Base-by-base conservation (phyloP, 2,888 invertebrate genomes). In the Hermodice carunculata region DNA sequence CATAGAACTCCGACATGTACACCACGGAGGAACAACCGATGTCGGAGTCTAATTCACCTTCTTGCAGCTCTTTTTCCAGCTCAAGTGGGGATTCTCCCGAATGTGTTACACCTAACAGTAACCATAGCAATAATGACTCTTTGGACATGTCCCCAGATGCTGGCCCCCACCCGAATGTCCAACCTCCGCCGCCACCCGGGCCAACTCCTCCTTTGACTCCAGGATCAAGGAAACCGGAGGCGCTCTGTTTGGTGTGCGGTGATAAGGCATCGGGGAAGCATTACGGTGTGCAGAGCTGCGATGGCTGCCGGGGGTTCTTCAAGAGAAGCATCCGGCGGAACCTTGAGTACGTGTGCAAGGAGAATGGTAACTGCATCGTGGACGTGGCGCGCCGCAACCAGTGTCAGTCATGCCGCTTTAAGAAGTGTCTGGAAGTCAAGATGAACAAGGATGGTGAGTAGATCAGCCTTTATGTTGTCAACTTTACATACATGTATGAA, bases 331-430 rank as follows among this genome's bases (percentile, higher is more conserved):
- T 96, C 76, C 89, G 96, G 82, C 79, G 95, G 77, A 94, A 94
- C 84, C 87, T 95, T 79, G 93, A 94, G 83, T 96, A 96, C 87
- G 91, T 94, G 5, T 97, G 97, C 87, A 97, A 96, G 85, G 96
- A 96, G 85, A 92, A 90, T 73, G 93, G 93, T 0, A 89, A 90
- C 0, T 97, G 97, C 81, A 88, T 95, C 3, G 95, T 97, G 24
- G 96, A 97, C 81, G 95, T 96, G 2, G 94, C 94, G 0, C 89
- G 96, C 54, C 88, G 96, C 54, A 97, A 97, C 87, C 96, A 96
- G 86, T 97, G 97, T 82, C 96, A 96, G 85, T 93, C 96, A 0
- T 96, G 97, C 84, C 90, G 96, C 49, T 95, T 96, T 87, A 91
- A 92, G 65, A 96, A 96, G 84, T 96, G 96, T 85, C 89, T 96